phyloP scores from a whole-genome alignment of 1,140 invertebrate genomes.

The Saxidomus purpurata region DNA sequence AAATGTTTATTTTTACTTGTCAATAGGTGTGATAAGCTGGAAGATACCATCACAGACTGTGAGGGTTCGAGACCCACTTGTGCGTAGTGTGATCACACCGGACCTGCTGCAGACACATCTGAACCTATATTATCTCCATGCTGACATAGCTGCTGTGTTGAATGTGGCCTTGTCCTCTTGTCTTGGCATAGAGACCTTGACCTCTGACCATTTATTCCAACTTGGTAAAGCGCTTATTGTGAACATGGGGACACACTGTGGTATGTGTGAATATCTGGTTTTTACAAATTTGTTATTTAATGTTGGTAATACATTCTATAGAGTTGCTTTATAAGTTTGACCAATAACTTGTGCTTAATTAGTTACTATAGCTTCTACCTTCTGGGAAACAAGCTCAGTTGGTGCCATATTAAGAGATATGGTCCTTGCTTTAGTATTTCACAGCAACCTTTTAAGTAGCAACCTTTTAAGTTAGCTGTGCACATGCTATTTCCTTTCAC shows the following conservation, averaged over 20 bases:
- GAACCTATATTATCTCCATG: conserved; percentile 82
- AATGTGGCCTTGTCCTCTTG: conserved; percentile 76
- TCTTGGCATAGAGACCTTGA: conserved; percentile 82
- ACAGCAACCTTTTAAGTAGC: too few relatives aligned
- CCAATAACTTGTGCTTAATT: too few relatives aligned
- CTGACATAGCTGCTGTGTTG: conserved; percentile 75
- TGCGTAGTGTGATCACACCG: conserved; percentile 81
- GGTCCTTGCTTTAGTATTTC: too few relatives aligned
- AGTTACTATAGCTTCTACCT: too few relatives aligned
- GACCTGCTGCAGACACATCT: conserved; percentile 79
- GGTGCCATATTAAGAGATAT: too few relatives aligned
- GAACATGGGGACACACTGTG: conserved; percentile 33
- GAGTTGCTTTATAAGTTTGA: too few relatives aligned
- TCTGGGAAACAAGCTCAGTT: too few relatives aligned
- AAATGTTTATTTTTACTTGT: too few relatives aligned
- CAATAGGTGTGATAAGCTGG: conserved; percentile 77
- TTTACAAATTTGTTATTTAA: background rate
- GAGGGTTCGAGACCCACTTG: conserved; percentile 76
- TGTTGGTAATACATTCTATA: too few relatives aligned
- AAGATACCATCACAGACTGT: conserved; percentile 84
- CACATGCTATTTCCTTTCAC: too few relatives aligned
- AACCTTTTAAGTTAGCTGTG: too few relatives aligned
- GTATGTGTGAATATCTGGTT: too few relatives aligned
- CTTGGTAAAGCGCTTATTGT: conserved; percentile 78
- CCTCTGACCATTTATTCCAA: conserved; percentile 81